Percentiles rank a stretch among this genome's conserved stretches.
phyloP scores from a whole-genome alignment of 2,797 vertebrate species.

The Hyperoplus lanceolatus region DNA sequence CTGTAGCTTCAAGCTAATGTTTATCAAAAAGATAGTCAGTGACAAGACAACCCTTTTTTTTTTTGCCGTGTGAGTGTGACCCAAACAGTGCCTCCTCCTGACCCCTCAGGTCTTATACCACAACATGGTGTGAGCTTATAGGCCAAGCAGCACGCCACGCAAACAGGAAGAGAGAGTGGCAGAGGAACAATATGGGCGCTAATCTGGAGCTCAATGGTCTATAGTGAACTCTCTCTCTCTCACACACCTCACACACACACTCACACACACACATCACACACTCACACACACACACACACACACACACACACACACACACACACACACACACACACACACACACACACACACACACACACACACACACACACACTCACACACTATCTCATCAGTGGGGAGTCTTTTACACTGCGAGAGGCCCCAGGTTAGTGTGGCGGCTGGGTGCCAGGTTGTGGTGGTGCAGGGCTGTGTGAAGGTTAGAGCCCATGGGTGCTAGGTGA shows the following conservation, averaged over 20 bases:
- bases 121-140: conserved; percentile 13
- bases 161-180: conserved; percentile 29
- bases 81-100: not conserved
- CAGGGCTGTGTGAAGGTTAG: conserved; percentile 56
- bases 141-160: not conserved
- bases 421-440: conserved; percentile 45
- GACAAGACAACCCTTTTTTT: not conserved
- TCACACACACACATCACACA: no score
- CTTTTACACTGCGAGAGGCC: conserved; percentile 62
- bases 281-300: no score
- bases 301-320: no score
- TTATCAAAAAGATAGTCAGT: not conserved
- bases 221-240: conserved; percentile 41
- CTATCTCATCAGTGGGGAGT: conserved; percentile 64
- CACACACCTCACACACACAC: conserved; percentile 13
- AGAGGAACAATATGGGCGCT: conserved; percentile 43
- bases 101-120: not conserved
- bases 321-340: no score
- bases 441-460: conserved; percentile 67
- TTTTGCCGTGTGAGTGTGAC: not conserved
- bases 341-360: no score
- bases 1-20: not conserved
- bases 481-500: conserved; percentile 67
- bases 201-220: conserved; percentile 57
- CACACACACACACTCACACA: no score